Conservation (phyloP, 2,113 vertebrate species). For the Orycteropus afer region DNA sequence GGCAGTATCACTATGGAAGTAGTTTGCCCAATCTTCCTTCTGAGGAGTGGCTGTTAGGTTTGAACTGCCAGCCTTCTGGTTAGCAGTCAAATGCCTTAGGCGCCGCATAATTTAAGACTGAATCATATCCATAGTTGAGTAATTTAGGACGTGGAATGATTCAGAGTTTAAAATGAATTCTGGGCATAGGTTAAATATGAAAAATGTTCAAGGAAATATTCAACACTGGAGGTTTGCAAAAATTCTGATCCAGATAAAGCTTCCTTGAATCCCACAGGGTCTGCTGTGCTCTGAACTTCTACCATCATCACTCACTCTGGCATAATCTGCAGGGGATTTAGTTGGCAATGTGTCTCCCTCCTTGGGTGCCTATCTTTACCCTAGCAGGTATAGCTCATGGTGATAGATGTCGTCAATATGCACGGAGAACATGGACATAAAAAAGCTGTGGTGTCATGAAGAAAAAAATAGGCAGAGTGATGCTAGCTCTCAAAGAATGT, state of each 20-base stretch:
- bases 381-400: neutral
- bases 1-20: no score
- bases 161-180: constrained; percentile 38
- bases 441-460: constrained; percentile 22
- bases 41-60: no score
- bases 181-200: constrained; percentile 34
- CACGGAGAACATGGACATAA: neutral
- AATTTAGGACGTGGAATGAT: neutral
- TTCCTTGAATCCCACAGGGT: neutral
- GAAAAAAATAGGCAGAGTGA: neutral
- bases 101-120: neutral
- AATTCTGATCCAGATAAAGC: constrained; percentile 49
- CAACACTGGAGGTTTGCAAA: neutral
- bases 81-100: no score
- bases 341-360: neutral
- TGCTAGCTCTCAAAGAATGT: constrained; percentile 37
- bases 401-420: constrained; percentile 59
- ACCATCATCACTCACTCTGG: constrained; percentile 46
- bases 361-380: neutral
- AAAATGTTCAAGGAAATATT: constrained; percentile 55
- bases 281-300: neutral
- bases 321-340: constrained; percentile 29
- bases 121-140: neutral
- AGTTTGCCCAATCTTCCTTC: no score
- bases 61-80: no score